Percentiles rank a stretch among this genome's conserved stretches.
Conservation (phyloP, 1,140 invertebrate species). For the Tetragnatha versicolor region DNA sequence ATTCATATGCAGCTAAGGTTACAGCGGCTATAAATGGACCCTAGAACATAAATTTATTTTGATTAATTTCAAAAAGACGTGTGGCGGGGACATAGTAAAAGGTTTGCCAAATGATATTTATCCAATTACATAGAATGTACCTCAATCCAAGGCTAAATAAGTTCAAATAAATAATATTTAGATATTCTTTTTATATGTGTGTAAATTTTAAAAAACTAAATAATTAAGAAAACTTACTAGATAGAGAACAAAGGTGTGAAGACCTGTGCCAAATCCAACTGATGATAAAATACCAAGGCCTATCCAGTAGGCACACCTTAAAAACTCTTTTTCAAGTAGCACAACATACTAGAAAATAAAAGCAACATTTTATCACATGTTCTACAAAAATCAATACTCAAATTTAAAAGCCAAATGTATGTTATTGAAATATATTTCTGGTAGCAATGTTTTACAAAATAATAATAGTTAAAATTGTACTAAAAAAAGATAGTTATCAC, state of each 20-base stretch:
- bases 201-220: not conserved
- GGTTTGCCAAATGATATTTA: too few relatives aligned
- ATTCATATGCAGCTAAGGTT: slow-evolving; percentile 98
- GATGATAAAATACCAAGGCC: slow-evolving; percentile 95
- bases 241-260: slow-evolving; percentile 98
- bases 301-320: slow-evolving; percentile 93
- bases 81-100: too few relatives aligned
- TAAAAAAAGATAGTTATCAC: too few relatives aligned
- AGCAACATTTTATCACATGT: not conserved
- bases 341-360: slow-evolving; percentile 63
- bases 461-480: too few relatives aligned
- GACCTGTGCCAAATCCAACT: slow-evolving; percentile 95
- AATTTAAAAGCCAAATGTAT: too few relatives aligned
- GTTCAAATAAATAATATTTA: not conserved
- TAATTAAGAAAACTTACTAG: slow-evolving; percentile 90
- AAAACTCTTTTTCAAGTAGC: slow-evolving; percentile 64
- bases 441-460: too few relatives aligned
- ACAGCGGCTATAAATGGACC: slow-evolving; percentile 77
- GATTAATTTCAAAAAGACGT: too few relatives aligned
- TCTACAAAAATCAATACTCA: not conserved
- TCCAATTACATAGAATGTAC: not conserved
- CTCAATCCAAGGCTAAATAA: not conserved
- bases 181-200: not conserved
- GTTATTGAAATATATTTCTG: too few relatives aligned
- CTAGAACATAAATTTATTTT: too few relatives aligned